These are phyloP conservation scores for Myopa testacea DNA, from an alignment of 2,888 invertebrate genomes.

Conservation along the genomic window DNA sequence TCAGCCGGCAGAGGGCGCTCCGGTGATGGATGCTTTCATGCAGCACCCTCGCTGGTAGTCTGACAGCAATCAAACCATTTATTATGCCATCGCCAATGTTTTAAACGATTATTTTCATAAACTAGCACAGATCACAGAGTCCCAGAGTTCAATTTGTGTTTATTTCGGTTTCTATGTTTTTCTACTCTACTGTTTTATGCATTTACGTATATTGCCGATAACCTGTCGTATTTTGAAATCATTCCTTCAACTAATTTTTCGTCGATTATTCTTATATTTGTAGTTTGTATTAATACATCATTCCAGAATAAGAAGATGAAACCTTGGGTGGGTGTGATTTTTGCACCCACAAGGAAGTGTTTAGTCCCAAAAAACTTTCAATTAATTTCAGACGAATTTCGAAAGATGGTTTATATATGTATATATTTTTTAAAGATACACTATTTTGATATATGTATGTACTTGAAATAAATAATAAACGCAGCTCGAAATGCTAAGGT, in stretches of 20 bases:
- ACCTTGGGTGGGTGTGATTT: background rate
- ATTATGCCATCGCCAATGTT: background rate
- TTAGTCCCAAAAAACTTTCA: no score
- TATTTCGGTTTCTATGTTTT: background rate
- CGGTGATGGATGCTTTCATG: background rate
- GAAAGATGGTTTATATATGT: no score
- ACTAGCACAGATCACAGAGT: background rate
- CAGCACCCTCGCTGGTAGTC: background rate
- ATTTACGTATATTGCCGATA: background rate
- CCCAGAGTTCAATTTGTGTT: background rate
- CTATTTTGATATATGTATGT: no score
- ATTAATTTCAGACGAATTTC: no score
- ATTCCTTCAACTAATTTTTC: no score
- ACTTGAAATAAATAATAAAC: no score
- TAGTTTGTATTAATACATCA: background rate
- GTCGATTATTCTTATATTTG: no score
- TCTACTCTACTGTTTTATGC: background rate
- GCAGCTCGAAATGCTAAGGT: no score
- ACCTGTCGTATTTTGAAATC: background rate
- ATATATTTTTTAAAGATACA: no score
- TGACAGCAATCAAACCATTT: constrained; percentile 5
- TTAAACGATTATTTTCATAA: background rate
- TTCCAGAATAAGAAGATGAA: background rate
- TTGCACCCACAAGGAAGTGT: background rate
- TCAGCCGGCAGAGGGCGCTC: background rate